phyloP scores from a whole-genome alignment of 2,797 vertebrate genomes.

The Echiichthys vipera region DNA sequence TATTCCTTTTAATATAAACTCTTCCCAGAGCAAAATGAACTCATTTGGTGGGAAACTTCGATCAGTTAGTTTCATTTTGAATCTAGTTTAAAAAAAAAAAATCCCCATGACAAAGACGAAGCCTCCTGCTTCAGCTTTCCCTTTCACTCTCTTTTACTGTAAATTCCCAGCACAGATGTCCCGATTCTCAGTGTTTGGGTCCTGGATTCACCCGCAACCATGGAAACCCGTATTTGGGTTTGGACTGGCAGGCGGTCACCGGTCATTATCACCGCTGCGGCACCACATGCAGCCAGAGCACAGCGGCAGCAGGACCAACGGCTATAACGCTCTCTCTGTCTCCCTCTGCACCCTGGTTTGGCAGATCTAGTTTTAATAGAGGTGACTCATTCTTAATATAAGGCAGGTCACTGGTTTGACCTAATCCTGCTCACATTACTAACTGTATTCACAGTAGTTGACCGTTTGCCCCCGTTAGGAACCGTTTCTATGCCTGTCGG shows the following conservation, averaged over 20 bases:
- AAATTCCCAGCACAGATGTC: slow-evolving; percentile 8
- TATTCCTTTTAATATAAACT: no score
- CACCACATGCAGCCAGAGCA: slow-evolving; percentile 17
- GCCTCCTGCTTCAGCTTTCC: background rate
- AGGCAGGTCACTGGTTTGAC: slow-evolving; percentile 39
- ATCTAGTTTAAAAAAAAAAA: background rate
- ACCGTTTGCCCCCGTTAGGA: slow-evolving; percentile 5
- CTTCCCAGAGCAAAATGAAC: no score
- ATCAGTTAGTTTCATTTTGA: slow-evolving; percentile 12
- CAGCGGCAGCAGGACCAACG: slow-evolving; percentile 26
- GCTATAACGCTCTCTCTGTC: slow-evolving; percentile 22
- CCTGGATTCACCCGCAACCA: slow-evolving; percentile 52
- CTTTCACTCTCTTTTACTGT: slow-evolving; percentile 18
- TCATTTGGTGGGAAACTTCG: background rate
- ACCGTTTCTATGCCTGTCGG: background rate
- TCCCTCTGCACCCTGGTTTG: slow-evolving; percentile 20
- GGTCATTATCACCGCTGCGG: slow-evolving; percentile 60
- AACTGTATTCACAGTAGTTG: slow-evolving; percentile 29
- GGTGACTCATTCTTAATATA: slow-evolving; percentile 44
- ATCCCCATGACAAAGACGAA: background rate
- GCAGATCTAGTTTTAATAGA: slow-evolving; percentile 40
- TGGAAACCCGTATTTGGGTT: slow-evolving; percentile 66
- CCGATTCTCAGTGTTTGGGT: slow-evolving; percentile 52
- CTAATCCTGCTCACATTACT: slow-evolving; percentile 40
- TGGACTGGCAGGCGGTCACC: slow-evolving; percentile 61